Evolutionary conservation across 2,888 invertebrate species (phyloP).

Genomic region (Sericinus montela): DNA sequence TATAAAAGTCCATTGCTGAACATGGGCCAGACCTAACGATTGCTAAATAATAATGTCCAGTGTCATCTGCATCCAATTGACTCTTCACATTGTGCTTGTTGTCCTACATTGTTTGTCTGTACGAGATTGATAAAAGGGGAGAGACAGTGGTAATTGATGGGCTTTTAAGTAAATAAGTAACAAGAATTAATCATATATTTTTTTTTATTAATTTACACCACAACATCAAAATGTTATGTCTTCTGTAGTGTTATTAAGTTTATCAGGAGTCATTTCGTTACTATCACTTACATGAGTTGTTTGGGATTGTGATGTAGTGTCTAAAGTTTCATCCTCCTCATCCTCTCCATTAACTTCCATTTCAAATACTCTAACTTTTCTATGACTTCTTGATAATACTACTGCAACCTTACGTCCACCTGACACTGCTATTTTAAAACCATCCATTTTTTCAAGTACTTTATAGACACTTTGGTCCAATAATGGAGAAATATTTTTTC

Average conservation of each 20-base stretch:
- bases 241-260: slow-evolving; percentile 35
- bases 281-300: slow-evolving; percentile 40
- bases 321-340: slow-evolving; percentile 84
- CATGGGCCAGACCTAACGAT: too few species aligned
- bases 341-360: slow-evolving; percentile 97
- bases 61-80: too few species aligned
- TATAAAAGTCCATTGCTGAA: too few species aligned
- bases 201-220: too few species aligned
- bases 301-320: slow-evolving; percentile 61
- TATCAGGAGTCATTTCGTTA: slow-evolving; percentile 44
- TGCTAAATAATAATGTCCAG: too few species aligned
- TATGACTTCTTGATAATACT: slow-evolving; percentile 87
- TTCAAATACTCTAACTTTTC: slow-evolving; percentile 92
- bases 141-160: too few species aligned
- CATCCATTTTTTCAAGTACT: slow-evolving; percentile 83
- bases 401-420: slow-evolving; percentile 91
- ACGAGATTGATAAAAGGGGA: too few species aligned
- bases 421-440: slow-evolving; percentile 88
- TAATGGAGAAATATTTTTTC: slow-evolving; percentile 74
- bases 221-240: slow-evolving; percentile 30
- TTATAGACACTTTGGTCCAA: slow-evolving; percentile 76
- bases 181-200: too few species aligned
- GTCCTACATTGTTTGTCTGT: too few species aligned
- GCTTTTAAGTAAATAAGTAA: too few species aligned
- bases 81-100: too few species aligned